Conservation (phyloP, 2,113 vertebrate genomes). For the Myrmophylax atrothorax region DNA sequence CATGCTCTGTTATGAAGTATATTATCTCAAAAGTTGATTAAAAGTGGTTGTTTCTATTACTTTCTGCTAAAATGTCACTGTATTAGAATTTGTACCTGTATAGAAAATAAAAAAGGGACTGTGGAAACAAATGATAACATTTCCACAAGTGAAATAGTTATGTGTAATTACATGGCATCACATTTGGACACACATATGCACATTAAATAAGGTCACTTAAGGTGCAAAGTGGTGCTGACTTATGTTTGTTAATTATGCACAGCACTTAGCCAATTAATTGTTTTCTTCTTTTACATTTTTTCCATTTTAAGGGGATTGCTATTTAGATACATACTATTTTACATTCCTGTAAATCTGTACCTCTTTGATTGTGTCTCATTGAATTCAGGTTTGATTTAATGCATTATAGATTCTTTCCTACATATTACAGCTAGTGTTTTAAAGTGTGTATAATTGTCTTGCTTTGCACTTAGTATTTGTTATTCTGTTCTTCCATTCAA, state of each 20-base stretch:
- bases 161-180: background rate
- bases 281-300: background rate
- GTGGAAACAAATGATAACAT: background rate
- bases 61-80: background rate
- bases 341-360: background rate
- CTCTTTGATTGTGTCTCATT: background rate
- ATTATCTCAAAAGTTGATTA: constrained; percentile 16
- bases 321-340: background rate
- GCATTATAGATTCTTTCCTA: background rate
- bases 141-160: background rate
- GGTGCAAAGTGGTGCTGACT: background rate
- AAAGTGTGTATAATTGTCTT: background rate
- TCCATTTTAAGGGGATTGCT: background rate
- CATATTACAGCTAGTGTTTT: background rate
- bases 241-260: background rate
- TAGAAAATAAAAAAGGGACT: background rate
- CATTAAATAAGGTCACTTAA: background rate
- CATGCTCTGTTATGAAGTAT: background rate
- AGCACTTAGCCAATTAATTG: background rate
- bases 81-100: background rate
- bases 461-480: background rate
- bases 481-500: background rate
- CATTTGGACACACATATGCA: background rate
- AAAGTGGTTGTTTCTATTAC: background rate
- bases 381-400: background rate